Evolutionary conservation across 2,797 vertebrate species (phyloP).

Genomic region (Megalops cyprinoides): DNA sequence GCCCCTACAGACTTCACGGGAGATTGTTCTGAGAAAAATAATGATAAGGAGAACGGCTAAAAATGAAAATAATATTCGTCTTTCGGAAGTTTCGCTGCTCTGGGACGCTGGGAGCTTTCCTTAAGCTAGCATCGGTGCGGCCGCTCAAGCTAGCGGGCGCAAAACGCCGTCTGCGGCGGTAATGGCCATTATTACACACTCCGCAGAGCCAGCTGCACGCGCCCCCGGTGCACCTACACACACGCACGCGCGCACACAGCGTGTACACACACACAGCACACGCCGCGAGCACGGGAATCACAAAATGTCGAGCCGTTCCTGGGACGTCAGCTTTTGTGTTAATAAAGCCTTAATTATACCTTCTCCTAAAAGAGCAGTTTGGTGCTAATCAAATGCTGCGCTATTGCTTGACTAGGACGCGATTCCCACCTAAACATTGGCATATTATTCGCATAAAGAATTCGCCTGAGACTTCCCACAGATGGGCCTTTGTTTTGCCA

Average conservation of each 20-base stretch:
- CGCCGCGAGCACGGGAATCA: no score
- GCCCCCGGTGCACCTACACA: no score
- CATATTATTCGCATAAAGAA: not conserved
- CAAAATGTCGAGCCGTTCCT: not conserved
- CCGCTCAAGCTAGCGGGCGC: no score
- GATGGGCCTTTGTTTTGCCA: conserved; percentile 21
- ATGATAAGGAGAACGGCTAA: not conserved
- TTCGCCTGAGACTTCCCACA: conserved; percentile 11
- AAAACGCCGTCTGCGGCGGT: no score
- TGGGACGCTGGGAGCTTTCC: not conserved
- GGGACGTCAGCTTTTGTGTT: not conserved
- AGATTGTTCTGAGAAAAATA: not conserved
- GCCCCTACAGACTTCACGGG: not conserved
- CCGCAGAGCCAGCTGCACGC: no score
- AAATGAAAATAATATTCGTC: not conserved
- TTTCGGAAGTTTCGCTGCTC: not conserved
- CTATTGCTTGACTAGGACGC: not conserved
- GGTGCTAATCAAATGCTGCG: conserved; percentile 3
- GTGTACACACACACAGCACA: no score
- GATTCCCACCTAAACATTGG: conserved; percentile 16
- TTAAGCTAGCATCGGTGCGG: no score
- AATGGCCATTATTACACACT: no score
- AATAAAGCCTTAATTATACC: not conserved
- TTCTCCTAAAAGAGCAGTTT: conserved; percentile 12
- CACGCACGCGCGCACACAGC: no score